phyloP scores from a whole-genome alignment of 2,113 vertebrate species.

The Actinemys pallida region DNA sequence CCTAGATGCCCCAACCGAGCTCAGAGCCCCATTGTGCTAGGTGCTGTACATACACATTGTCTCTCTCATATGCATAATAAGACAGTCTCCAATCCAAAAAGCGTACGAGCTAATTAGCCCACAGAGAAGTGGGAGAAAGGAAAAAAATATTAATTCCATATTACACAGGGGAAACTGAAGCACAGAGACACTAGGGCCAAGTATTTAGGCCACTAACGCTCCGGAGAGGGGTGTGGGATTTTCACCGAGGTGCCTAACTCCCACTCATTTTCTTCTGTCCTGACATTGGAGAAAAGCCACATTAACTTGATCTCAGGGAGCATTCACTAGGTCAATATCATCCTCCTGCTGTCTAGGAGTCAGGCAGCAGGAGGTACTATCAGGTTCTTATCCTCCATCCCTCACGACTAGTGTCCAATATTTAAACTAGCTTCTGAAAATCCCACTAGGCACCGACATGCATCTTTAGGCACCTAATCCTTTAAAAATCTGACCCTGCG shows the following conservation, averaged over 20 bases:
- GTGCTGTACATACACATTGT: background rate
- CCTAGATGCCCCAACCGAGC: background rate
- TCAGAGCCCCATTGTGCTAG: background rate
- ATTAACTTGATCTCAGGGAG: background rate
- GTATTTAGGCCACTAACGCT: background rate
- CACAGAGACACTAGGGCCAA: background rate
- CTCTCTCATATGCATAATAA: background rate
- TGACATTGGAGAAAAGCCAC: background rate
- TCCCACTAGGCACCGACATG: background rate
- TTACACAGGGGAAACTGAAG: background rate
- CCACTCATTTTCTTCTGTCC: background rate
- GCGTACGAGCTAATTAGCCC: background rate
- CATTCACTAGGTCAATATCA: background rate
- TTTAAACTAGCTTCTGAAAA: background rate
- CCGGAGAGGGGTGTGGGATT: background rate
- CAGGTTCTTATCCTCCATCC: background rate
- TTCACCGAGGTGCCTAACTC: background rate
- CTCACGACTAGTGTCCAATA: background rate
- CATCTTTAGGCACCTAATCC: background rate
- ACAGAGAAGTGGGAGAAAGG: background rate
- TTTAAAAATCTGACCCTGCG: background rate
- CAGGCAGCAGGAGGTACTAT: background rate
- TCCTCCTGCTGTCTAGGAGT: background rate
- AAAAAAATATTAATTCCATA: background rate
- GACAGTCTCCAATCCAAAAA: background rate